Percentiles rank a stretch among this genome's conserved stretches.
Evolutionary conservation across 2,888 invertebrate species (phyloP).

Genomic region (Perithous albicinctus): DNA sequence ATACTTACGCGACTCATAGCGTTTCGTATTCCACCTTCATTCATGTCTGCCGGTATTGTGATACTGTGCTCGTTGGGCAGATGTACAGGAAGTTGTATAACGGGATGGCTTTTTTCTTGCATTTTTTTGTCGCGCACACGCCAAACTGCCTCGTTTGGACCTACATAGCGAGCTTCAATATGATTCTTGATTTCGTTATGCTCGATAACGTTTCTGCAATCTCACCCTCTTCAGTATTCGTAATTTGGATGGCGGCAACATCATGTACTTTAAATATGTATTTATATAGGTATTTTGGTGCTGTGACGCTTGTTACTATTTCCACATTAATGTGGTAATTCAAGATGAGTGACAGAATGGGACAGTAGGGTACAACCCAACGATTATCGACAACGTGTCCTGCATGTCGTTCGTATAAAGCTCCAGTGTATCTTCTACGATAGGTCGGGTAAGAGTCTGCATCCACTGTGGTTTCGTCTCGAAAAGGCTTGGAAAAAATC

Average conservation of each 20-base stretch:
- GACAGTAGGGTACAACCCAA: constrained; percentile 77
- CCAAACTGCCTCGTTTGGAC: too few relatives aligned
- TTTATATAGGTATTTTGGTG: constrained; percentile 73
- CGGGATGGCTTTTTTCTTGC: too few relatives aligned
- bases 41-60: constrained; percentile 41
- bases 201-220: constrained; percentile 26
- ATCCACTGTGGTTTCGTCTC: constrained; percentile 66
- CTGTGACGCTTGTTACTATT: too few relatives aligned
- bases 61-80: too few relatives aligned
- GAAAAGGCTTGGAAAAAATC: constrained; percentile 73
- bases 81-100: too few relatives aligned
- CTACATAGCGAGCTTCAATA: too few relatives aligned
- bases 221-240: constrained; percentile 24
- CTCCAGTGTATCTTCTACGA: constrained; percentile 67
- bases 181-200: constrained; percentile 68
- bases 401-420: constrained; percentile 40
- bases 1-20: constrained; percentile 36
- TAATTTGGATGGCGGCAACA: too few relatives aligned
- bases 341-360: constrained; percentile 66
- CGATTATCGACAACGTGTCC: constrained; percentile 79
- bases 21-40: constrained; percentile 31
- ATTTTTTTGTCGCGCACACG: too few relatives aligned
- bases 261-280: constrained; percentile 72
- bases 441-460: constrained; percentile 73
- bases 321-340: constrained; percentile 73